Evolutionary conservation across 1,140 invertebrate genomes (phyloP), one percentile per base, ranked within the genome.

Genomic region (Octopus sinensis): DNA sequence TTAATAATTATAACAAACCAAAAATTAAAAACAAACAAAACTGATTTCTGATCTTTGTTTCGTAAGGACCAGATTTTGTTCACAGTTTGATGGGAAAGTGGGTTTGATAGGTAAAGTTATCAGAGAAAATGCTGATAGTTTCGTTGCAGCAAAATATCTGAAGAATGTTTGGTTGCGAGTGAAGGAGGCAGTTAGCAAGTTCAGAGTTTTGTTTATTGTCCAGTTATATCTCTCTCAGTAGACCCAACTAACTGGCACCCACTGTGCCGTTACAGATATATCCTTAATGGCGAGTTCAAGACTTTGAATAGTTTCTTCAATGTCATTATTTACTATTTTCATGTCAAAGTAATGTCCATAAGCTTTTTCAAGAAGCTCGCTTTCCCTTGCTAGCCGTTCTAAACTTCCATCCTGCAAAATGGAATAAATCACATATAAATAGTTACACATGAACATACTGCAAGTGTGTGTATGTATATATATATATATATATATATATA

Each of bases 261-360:
- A 99, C 91, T 98, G 97, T 68, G 96, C 95, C 84, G 95, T 95
- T 83, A 94, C 95, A 89, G 96, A 95, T 78, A 98, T 94, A 79
- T 95, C 93, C 84, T 97, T 96, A 82, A 99, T 95, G 43, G 96
- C 95, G 80, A 94, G 93, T 89, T 99, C 97, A 84, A 99, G 91
- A 81, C 95, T 94, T 54, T 94, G 93, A 86, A 99, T 98, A 56
- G 98, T 99, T 90, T 99, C 97, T 89, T 99, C 97, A 84, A 99
- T 99, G 92, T 99, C 98, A 92, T 99, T 99, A 93, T 99, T 99
- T 43, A 99, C 95, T 87, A 99, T 98, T 76, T 96, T 97, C 91
- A 98, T 92, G 91, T 99, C 98, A 92, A 99, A 99, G 91, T 96
- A 97, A 91, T 99, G 98, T 43, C 97, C 97, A 91, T 99, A 99